Evolutionary conservation across 2,888 invertebrate genomes (phyloP), one percentile per base, ranked within the genome.

Genomic region (Tipula helvola): DNA sequence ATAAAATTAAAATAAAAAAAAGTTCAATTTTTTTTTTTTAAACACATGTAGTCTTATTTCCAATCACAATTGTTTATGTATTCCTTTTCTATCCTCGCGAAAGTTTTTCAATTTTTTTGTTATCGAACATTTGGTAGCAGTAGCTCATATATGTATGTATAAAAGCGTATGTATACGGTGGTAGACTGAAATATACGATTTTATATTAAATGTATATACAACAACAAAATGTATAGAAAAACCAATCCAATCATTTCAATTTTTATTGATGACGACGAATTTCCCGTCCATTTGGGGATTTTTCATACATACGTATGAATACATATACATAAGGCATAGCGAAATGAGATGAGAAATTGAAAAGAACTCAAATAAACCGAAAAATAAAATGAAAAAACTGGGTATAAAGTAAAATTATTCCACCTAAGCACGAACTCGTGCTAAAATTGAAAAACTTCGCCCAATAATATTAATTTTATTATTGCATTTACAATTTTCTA

Each of bases 391-490:
- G 16, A 16, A 57, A 28, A 57, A 57, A 57, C 52, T 57, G 52
- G 47, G 47, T 57, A 12, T 44, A 57, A 57, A 18, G 16, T 57
- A 57, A 57, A 57, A 83, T 83, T 85, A 42, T 18, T 85, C 16
- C 39, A 44, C 85, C 42, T 44, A 41, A 42, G 42, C 85, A 85
- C 85, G 85, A 85, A 85, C 16, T 44, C 18, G 41, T 41, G 85
- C 39, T 57, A 57, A 85, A 85, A 85, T 85, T 85, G 85, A 85
- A 85, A 85, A 85, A 85, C 41, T 85, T 85, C 85, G 18, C 85
- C 85, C 85, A 42, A 36, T 57, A 57, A 83, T 85, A 85, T 85
- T 85, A 85, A 85, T 85, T 85, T 85, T 42, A 85, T 85, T 85
- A 85, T 85, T 85, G 85, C 85, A 85, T 41, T 57, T 57, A 16